Conservation (phyloP, 2,113 vertebrate species). For the Archocentrus centrarchus region DNA sequence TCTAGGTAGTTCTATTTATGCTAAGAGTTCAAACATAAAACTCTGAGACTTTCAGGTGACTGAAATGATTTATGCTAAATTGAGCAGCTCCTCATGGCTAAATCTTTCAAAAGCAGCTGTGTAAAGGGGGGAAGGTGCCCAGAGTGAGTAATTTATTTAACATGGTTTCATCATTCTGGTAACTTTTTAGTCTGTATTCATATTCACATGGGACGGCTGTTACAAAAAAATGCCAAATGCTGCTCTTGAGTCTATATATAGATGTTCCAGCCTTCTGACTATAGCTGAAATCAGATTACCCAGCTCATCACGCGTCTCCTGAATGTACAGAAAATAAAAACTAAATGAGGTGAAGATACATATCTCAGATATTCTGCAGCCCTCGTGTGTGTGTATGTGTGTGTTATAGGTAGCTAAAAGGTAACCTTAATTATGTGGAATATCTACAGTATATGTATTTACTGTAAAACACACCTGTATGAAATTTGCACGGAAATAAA, state of each 20-base stretch:
- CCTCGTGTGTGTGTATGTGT: neutral
- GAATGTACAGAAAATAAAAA: neutral
- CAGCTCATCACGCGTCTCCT: neutral
- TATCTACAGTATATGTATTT: neutral
- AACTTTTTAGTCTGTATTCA: neutral
- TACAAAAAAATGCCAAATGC: neutral
- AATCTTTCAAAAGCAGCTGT: conserved; percentile 86
- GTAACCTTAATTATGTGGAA: neutral
- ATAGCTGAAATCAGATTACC: conserved; percentile 1
- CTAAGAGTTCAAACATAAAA: neutral
- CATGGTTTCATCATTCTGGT: neutral
- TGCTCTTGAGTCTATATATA: neutral
- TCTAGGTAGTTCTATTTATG: neutral
- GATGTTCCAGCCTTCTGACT: neutral
- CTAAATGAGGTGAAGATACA: neutral
- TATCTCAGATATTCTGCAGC: neutral
- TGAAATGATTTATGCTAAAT: neutral
- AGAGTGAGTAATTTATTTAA: conserved; percentile 82
- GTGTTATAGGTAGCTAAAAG: neutral
- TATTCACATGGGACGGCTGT: neutral
- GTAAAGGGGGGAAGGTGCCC: conserved; percentile 90
- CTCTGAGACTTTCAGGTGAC: neutral
- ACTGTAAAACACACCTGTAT: neutral
- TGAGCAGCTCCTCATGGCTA: conserved; percentile 58
- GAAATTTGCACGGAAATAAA: neutral